Evolutionary conservation across 2,888 invertebrate genomes (phyloP).

Genomic region (Drepanosiphum platanoidis): DNA sequence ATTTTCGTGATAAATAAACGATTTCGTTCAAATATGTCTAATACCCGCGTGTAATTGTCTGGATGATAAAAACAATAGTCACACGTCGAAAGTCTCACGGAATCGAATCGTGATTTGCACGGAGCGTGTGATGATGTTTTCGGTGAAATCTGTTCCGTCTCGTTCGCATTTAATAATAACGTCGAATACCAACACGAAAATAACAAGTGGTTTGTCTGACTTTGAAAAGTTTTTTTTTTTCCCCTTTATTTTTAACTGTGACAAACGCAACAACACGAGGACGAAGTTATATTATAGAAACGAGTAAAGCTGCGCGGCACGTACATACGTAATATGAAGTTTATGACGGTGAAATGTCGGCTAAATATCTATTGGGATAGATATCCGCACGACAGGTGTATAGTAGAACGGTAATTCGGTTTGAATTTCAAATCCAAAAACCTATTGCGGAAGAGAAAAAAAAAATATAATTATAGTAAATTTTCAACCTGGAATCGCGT

Average conservation of each 20-base stretch:
- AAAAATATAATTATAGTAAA: background rate
- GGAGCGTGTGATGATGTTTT: too few relatives aligned
- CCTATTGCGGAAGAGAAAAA: background rate
- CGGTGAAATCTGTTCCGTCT: too few relatives aligned
- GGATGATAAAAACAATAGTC: too few relatives aligned
- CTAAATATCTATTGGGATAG: background rate
- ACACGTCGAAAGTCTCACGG: too few relatives aligned
- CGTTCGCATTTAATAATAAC: background rate
- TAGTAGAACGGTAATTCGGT: too few relatives aligned
- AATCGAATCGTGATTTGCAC: too few relatives aligned
- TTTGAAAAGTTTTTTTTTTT: background rate
- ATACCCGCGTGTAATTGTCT: too few relatives aligned
- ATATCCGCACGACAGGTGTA: too few relatives aligned
- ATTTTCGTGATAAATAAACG: too few relatives aligned
- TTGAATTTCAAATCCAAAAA: background rate
- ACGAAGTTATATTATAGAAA: background rate
- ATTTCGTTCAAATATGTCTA: too few relatives aligned
- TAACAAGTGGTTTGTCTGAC: background rate
- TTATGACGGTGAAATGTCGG: background rate
- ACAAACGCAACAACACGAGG: background rate
- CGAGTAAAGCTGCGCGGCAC: constrained; percentile 20
- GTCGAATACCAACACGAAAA: background rate
- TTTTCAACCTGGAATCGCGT: background rate
- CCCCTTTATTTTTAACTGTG: too few relatives aligned
- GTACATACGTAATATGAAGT: constrained; percentile 4